phyloP scores from a whole-genome alignment of 2,888 invertebrate genomes.

The Tachina fera region DNA sequence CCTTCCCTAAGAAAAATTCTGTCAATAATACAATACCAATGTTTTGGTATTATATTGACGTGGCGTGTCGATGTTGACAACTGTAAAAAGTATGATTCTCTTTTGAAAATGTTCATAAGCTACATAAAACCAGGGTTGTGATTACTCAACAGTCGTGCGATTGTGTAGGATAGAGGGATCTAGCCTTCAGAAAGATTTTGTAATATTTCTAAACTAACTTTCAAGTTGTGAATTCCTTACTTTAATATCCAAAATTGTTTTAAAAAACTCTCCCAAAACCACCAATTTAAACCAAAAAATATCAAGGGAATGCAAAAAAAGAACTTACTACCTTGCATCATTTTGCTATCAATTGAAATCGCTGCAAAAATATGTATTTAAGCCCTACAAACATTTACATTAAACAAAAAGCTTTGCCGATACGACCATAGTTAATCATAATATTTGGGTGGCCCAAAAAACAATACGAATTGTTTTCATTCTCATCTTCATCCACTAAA shows the following conservation, averaged over 20 bases:
- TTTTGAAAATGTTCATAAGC: too few relatives aligned
- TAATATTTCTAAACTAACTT: not conserved
- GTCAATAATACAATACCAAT: too few relatives aligned
- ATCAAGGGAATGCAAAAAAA: not conserved
- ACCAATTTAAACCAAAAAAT: not conserved
- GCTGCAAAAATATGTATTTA: conserved; percentile 67
- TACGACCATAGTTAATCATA: conserved; percentile 77
- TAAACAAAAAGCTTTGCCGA: conserved; percentile 33
- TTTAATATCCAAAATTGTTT: not conserved
- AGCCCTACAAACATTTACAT: conserved; percentile 55
- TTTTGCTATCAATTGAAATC: conserved; percentile 62
- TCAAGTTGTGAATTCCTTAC: not conserved
- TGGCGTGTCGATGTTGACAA: too few relatives aligned
- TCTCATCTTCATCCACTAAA: conserved; percentile 56
- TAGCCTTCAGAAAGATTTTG: not conserved
- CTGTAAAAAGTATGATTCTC: too few relatives aligned
- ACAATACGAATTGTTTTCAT: conserved; percentile 73
- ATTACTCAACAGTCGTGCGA: too few relatives aligned
- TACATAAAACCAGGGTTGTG: too few relatives aligned
- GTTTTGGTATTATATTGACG: too few relatives aligned
- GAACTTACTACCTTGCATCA: conserved; percentile 47
- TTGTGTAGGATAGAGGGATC: too few relatives aligned
- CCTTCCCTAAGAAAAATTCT: too few relatives aligned
- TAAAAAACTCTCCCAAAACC: not conserved
- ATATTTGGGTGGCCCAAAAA: conserved; percentile 79